phyloP scores from a whole-genome alignment of 2,888 invertebrate genomes.

The Deladenus siricidicola region DNA sequence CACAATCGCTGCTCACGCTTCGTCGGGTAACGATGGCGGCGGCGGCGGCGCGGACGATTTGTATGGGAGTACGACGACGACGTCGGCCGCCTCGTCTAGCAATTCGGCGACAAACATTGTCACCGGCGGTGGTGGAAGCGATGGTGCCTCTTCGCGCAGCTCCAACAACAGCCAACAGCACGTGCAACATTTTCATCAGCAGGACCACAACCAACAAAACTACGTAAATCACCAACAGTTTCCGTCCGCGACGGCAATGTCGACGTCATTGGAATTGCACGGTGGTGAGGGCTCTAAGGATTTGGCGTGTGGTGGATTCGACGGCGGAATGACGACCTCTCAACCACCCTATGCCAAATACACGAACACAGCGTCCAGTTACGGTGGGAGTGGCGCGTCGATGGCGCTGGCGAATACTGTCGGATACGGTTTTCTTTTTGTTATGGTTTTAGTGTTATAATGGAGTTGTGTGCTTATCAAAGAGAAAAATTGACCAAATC shows the following conservation, averaged over 20 bases:
- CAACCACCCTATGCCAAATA: too few relatives aligned
- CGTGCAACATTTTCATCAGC: neutral
- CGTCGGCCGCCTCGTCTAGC: neutral
- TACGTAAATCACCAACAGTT: too few relatives aligned
- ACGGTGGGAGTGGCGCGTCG: too few relatives aligned
- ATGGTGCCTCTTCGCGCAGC: neutral
- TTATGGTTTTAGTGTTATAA: too few relatives aligned
- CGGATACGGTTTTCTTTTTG: too few relatives aligned
- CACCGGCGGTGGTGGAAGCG: neutral
- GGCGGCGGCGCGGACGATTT: neutral
- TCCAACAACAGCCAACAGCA: neutral
- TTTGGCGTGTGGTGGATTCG: too few relatives aligned
- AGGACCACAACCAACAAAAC: neutral
- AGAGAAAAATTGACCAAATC: too few relatives aligned
- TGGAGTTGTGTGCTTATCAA: too few relatives aligned
- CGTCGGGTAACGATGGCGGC: neutral
- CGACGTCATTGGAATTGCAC: neutral
- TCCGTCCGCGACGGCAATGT: neutral
- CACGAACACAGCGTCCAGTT: too few relatives aligned
- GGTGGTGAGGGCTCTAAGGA: neutral
- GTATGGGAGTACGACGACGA: neutral
- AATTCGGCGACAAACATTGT: conserved; percentile 12
- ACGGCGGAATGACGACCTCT: too few relatives aligned
- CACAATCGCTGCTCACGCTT: conserved; percentile 1
- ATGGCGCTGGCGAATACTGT: too few relatives aligned